Evolutionary conservation across 1,140 invertebrate genomes (phyloP).

Genomic region (Delia radicum): DNA sequence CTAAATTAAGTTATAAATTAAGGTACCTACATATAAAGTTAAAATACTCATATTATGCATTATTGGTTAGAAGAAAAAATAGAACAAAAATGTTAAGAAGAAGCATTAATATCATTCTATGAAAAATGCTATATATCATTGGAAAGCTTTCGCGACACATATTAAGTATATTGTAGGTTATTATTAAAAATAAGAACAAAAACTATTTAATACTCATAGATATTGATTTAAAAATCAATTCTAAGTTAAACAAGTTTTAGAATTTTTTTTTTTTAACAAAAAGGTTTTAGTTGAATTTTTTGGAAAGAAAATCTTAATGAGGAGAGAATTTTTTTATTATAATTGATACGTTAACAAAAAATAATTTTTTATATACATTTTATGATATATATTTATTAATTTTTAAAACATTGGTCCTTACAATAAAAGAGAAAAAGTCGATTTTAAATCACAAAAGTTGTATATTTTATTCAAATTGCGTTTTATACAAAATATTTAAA

Average conservation of each 20-base stretch:
- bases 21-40: neutral
- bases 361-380: neutral
- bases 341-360: neutral
- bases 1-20: too few species aligned
- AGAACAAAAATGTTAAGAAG: neutral
- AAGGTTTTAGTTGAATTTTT: neutral
- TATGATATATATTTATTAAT: too few species aligned
- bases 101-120: neutral
- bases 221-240: neutral
- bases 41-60: neutral
- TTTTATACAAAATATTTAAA: too few species aligned
- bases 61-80: neutral
- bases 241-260: neutral
- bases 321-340: neutral
- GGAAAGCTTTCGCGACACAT: conserved; percentile 5
- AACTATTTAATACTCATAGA: neutral
- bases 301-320: neutral
- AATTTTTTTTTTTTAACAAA: neutral
- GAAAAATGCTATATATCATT: conserved; percentile 13
- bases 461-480: too few species aligned
- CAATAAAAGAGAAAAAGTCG: too few species aligned
- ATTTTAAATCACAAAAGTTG: too few species aligned
- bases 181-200: neutral
- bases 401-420: too few species aligned
- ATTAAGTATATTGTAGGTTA: neutral